Percentiles rank a stretch among this genome's conserved stretches.
Evolutionary conservation across 2,888 invertebrate species (phyloP).

Genomic region (Vanessa cardui): DNA sequence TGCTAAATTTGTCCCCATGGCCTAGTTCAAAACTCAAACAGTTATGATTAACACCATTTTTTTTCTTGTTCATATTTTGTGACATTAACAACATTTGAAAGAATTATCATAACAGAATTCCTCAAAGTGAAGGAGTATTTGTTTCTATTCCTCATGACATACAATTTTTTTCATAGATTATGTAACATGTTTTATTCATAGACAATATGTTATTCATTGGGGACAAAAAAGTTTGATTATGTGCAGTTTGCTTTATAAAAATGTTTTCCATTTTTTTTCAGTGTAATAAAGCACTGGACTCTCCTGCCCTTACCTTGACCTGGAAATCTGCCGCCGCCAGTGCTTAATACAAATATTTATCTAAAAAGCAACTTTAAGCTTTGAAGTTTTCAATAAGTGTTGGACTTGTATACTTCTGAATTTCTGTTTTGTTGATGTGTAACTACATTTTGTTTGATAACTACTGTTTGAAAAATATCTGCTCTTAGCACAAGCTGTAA

Average conservation of each 20-base stretch:
- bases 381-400: constrained; percentile 57
- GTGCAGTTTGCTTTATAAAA: constrained; percentile 12
- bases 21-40: too few relatives aligned
- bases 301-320: constrained; percentile 61
- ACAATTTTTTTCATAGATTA: constrained; percentile 6
- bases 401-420: constrained; percentile 55
- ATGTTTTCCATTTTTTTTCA: constrained; percentile 60
- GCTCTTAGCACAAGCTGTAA: constrained; percentile 61
- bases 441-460: constrained; percentile 47
- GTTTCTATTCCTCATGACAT: background rate
- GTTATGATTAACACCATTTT: too few relatives aligned
- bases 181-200: background rate
- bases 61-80: too few relatives aligned
- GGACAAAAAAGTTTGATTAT: background rate
- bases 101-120: too few relatives aligned
- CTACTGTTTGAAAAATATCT: constrained; percentile 55
- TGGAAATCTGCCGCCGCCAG: constrained; percentile 59
- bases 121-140: too few relatives aligned
- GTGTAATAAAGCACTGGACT: constrained; percentile 72
- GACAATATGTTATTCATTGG: background rate
- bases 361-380: constrained; percentile 56
- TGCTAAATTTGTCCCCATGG: too few relatives aligned
- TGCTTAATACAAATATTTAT: constrained; percentile 56
- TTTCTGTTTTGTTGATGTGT: constrained; percentile 57
- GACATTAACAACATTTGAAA: too few relatives aligned